Conservation (phyloP, 2,888 invertebrate genomes). For the Phengaris arion region DNA sequence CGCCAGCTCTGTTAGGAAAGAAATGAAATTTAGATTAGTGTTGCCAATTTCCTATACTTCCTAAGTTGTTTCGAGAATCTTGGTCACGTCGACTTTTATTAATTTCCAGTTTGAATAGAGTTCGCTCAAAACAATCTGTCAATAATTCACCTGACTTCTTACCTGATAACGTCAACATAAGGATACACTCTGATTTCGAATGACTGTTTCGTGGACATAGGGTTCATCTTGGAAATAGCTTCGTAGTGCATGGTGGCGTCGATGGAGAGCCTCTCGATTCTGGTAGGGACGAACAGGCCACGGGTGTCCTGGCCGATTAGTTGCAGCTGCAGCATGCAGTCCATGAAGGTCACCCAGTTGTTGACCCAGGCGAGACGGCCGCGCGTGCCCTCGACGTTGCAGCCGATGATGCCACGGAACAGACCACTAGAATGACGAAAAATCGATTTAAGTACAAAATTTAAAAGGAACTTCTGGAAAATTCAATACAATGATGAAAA, state of each 20-base stretch:
- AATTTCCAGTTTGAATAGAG: no score
- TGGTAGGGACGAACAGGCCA: slow-evolving; percentile 86
- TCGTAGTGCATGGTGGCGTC: slow-evolving; percentile 82
- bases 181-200: slow-evolving; percentile 71
- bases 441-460: no score
- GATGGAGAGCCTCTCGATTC: slow-evolving; percentile 84
- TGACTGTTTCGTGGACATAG: slow-evolving; percentile 63
- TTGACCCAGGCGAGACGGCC: slow-evolving; percentile 84
- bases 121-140: no score
- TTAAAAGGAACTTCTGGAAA: no score
- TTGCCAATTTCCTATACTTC: neutral
- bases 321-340: slow-evolving; percentile 91
- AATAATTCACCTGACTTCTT: neutral
- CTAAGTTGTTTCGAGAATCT: no score
- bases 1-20: slow-evolving; percentile 80
- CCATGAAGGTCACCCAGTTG: slow-evolving; percentile 94
- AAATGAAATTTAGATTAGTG: neutral
- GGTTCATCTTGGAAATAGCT: slow-evolving; percentile 69
- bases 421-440: slow-evolving; percentile 62
- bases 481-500: no score
- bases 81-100: no score
- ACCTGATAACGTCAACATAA: slow-evolving; percentile 75
- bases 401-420: slow-evolving; percentile 80
- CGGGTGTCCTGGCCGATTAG: slow-evolving; percentile 85
- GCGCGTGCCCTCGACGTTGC: slow-evolving; percentile 72